Evolutionary conservation across 2,888 invertebrate species (phyloP), one percentile per base, ranked within the genome.

Genomic region (Penaeus monodon): DNA sequence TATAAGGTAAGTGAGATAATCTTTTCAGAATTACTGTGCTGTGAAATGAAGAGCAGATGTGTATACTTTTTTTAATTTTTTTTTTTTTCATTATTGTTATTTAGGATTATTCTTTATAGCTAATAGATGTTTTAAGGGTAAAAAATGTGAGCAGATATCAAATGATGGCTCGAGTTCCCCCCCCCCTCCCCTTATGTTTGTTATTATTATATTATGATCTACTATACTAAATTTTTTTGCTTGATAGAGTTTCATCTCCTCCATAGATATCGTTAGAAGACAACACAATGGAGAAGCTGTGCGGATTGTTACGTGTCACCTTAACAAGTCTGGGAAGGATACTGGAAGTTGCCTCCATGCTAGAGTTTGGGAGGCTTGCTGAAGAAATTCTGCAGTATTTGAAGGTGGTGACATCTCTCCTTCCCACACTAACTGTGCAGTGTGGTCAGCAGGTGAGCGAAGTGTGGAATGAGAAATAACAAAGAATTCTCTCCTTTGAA

Each of bases 361-460:
- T 93, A 38, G 97, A 97, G 92, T 94, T 95, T 63, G 95, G 95
- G 1, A 93, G 94, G 79, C 94, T 96, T 79, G 95, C 96, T 0
- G 97, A 97, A 92, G 97, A 97, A 92, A 93, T 97, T 27, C 93
- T 97, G 0, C 94, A 93, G 90, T 97, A 96, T 91, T 93, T 97
- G 14, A 95, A 95, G 91, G 94, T 94, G 0, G 95, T 96, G 2
- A 95, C 97, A 92, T 93, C 94, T 20, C 91, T 96, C 66, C 95
- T 96, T 85, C 94, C 96, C 0, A 94, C 95, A 1, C 92, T 93
- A 10, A 95, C 96, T 0, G 95, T 97, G 0, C 94, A 94, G 88
- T 96, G 96, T 92, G 95, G 97, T 0, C 95, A 96, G 66, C 97
- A 97, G 92, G 93, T 96, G 90, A 81, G 88, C 27, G 66, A n/a